Percentiles rank a stretch among this genome's conserved stretches.
These are phyloP conservation scores for Plotosus lineatus DNA, from an alignment of 2,113 vertebrate species.

Conservation along the genomic window DNA sequence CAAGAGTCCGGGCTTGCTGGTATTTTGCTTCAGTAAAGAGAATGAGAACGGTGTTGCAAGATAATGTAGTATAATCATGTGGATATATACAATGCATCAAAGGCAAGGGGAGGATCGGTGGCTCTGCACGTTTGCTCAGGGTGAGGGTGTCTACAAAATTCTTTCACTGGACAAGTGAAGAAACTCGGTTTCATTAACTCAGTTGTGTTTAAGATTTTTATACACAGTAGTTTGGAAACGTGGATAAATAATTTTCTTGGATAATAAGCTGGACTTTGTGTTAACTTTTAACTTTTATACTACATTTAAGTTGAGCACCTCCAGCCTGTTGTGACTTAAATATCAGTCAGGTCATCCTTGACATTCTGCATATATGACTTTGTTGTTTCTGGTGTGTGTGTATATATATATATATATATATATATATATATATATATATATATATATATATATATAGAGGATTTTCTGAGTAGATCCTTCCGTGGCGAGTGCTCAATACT, in stretches of 20 bases:
- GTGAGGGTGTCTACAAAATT: too few species aligned
- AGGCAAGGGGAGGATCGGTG: too few species aligned
- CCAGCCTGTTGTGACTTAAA: not conserved
- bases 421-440: too few species aligned
- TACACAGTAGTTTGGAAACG: too few species aligned
- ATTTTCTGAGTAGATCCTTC: too few species aligned
- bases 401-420: too few species aligned
- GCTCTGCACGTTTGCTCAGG: too few species aligned
- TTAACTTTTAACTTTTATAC: not conserved
- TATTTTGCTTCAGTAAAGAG: constrained; percentile 1
- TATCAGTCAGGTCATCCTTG: not conserved
- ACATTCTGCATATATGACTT: not conserved
- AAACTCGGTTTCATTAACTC: not conserved
- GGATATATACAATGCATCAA: not conserved
- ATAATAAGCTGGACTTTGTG: not conserved
- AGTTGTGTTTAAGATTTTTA: too few species aligned
- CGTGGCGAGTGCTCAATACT: too few species aligned
- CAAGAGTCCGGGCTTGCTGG: not conserved
- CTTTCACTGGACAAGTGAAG: too few species aligned
- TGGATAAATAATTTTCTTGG: too few species aligned
- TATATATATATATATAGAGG: too few species aligned
- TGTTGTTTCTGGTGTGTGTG: constrained; percentile 10
- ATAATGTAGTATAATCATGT: not conserved
- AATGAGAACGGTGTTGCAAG: not conserved
- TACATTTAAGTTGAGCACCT: not conserved